These are phyloP conservation scores for Belonocnema kinseyi DNA, from an alignment of 1,140 invertebrate species.

Conservation along the genomic window DNA sequence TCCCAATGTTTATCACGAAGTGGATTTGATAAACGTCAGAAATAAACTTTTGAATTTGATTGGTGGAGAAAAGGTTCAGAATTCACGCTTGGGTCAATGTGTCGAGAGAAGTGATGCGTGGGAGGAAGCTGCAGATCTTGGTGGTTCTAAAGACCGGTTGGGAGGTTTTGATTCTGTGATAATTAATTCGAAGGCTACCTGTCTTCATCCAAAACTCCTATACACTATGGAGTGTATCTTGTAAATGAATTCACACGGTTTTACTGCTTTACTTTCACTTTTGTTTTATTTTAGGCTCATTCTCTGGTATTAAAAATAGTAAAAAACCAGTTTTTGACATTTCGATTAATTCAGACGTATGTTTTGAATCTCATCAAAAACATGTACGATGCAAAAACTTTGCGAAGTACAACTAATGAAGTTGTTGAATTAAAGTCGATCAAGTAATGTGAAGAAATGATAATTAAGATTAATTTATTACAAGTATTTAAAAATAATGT, in stretches of 20 bases:
- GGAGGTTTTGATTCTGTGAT: conserved; percentile 56
- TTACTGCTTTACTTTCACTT: background rate
- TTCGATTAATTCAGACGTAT: background rate
- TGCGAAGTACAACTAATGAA: too few species aligned
- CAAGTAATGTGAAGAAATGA: too few species aligned
- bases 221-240: background rate
- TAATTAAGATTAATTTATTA: too few species aligned
- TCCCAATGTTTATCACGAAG: too few species aligned
- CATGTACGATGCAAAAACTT: too few species aligned
- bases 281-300: background rate
- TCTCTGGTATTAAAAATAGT: too few species aligned
- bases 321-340: conserved; percentile 4
- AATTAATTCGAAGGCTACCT: conserved; percentile 54
- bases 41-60: background rate
- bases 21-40: background rate
- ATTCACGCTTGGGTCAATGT: conserved; percentile 42
- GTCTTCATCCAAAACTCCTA: conserved; percentile 41
- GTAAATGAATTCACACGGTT: background rate
- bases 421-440: too few species aligned
- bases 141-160: conserved; percentile 50
- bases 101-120: conserved; percentile 49
- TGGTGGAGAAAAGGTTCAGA: conserved; percentile 31
- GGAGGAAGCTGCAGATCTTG: conserved; percentile 45
- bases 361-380: too few species aligned
- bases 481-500: too few species aligned